phyloP scores from a whole-genome alignment of 2,888 invertebrate genomes.

The Mesorhabditis belari region DNA sequence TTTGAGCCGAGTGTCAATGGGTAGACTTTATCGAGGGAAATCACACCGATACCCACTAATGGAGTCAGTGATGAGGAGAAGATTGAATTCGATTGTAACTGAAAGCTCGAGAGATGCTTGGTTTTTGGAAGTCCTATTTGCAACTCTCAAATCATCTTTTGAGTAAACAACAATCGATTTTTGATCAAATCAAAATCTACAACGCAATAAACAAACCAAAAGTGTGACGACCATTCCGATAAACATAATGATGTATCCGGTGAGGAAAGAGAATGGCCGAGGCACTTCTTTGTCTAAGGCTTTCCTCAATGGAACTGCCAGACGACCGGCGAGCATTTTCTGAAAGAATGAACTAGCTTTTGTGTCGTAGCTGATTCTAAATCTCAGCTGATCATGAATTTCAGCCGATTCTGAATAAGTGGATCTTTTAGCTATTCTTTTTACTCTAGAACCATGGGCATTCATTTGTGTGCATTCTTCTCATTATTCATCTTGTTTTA shows the following conservation, averaged over 20 bases:
- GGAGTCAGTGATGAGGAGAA: constrained; percentile 63
- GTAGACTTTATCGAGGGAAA: constrained; percentile 60
- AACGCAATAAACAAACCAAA: constrained; percentile 54
- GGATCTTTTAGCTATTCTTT: too few relatives aligned
- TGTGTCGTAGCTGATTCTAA: neutral
- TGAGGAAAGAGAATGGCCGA: constrained; percentile 52
- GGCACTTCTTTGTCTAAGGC: constrained; percentile 57
- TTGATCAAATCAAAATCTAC: too few relatives aligned
- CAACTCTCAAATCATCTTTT: too few relatives aligned
- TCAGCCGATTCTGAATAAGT: too few relatives aligned
- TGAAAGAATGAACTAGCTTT: constrained; percentile 6
- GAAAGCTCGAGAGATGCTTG: too few relatives aligned
- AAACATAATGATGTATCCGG: constrained; percentile 60
- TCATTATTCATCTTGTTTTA: too few relatives aligned
- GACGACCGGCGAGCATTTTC: constrained; percentile 56
- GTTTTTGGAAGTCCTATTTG: too few relatives aligned
- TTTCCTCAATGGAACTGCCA: constrained; percentile 55
- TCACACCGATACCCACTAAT: constrained; percentile 59
- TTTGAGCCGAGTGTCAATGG: constrained; percentile 61
- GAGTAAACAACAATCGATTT: too few relatives aligned
- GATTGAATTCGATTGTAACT: constrained; percentile 60
- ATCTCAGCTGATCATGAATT: too few relatives aligned
- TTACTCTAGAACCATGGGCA: too few relatives aligned
- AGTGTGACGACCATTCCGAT: constrained; percentile 61
- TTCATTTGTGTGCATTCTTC: too few relatives aligned